Percentiles rank a stretch among this genome's conserved stretches.
phyloP scores from a whole-genome alignment of 2,888 invertebrate genomes.

The Spisula subtruncata region DNA sequence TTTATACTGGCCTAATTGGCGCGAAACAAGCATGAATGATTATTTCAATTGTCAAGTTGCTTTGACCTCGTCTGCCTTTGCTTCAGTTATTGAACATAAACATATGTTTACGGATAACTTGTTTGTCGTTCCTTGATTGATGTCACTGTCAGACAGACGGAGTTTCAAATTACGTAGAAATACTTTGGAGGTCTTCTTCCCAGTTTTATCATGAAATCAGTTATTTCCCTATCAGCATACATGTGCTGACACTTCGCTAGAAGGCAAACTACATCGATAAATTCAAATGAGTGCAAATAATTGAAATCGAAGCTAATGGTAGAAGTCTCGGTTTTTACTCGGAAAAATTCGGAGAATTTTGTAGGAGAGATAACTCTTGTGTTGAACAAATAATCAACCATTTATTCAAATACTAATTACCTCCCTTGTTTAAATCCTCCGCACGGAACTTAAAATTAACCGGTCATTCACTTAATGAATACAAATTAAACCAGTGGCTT shows the following conservation, averaged over 20 bases:
- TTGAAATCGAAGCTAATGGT: not conserved
- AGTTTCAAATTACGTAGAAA: not conserved
- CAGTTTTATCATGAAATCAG: not conserved
- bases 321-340: not conserved
- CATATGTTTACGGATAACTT: constrained; percentile 25
- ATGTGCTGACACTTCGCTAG: not conserved
- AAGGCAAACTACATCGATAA: not conserved
- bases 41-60: constrained; percentile 36
- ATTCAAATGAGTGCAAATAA: not conserved
- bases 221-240: not conserved
- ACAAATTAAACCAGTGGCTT: not conserved
- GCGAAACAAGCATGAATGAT: constrained; percentile 31
- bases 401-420: not conserved
- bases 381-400: not conserved
- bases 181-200: constrained; percentile 7
- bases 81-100: constrained; percentile 40
- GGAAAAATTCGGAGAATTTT: not conserved
- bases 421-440: not conserved
- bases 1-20: constrained; percentile 29
- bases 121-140: not conserved
- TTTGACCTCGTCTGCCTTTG: constrained; percentile 36
- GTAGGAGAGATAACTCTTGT: not conserved
- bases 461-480: not conserved
- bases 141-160: constrained; percentile 14
- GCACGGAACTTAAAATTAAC: not conserved